These are phyloP conservation scores for Clarias gariepinus DNA, from an alignment of 2,113 vertebrate genomes.

Conservation along the genomic window DNA sequence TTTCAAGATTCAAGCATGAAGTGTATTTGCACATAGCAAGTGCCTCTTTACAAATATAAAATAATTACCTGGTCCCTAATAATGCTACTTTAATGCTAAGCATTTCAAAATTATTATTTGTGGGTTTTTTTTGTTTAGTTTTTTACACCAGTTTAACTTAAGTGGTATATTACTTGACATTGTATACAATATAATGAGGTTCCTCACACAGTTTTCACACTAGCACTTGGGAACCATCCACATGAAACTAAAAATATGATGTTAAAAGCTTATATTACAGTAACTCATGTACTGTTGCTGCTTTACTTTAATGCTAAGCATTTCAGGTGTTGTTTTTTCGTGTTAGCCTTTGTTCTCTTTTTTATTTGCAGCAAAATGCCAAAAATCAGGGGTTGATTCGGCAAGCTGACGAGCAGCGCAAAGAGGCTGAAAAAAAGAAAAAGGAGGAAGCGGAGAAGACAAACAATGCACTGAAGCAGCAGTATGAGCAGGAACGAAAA, in stretches of 20 bases:
- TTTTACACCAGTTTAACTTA: too few species aligned
- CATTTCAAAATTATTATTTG: too few species aligned
- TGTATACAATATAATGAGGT: too few species aligned
- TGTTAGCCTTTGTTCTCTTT: background rate
- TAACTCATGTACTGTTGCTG: background rate
- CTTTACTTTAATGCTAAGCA: background rate
- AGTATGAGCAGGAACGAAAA: constrained; percentile 33
- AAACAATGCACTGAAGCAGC: constrained; percentile 30
- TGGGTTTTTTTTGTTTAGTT: too few species aligned
- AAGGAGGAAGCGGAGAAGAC: constrained; percentile 66
- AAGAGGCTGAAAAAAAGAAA: constrained; percentile 71
- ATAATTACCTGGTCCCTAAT: background rate
- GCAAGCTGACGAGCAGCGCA: constrained; percentile 72
- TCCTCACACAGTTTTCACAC: background rate
- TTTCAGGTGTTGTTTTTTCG: background rate
- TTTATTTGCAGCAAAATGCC: constrained; percentile 70
- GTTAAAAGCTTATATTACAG: too few species aligned
- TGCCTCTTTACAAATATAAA: background rate
- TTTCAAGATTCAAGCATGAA: background rate
- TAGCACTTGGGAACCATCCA: background rate
- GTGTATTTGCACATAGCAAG: background rate
- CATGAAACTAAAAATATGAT: background rate
- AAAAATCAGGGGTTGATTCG: constrained; percentile 77
- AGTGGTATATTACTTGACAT: too few species aligned
- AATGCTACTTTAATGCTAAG: too few species aligned